phyloP scores from a whole-genome alignment of 2,888 invertebrate species.

The Clepsis dumicolana region DNA sequence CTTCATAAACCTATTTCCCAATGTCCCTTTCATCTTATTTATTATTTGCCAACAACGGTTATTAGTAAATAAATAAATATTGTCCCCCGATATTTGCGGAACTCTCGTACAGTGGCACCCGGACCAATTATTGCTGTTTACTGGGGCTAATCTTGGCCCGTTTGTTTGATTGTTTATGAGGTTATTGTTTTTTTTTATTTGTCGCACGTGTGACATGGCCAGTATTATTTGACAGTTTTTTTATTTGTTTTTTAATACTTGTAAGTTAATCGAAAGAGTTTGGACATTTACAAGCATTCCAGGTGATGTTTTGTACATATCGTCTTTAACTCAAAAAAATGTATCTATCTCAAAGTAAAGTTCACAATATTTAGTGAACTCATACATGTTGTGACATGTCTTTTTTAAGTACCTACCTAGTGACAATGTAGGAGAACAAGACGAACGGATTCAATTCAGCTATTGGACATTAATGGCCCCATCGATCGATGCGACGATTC shows the following conservation, averaged over 20 bases:
- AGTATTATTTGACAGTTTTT: neutral
- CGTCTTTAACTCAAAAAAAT: no score
- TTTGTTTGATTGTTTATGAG: constrained; percentile 58
- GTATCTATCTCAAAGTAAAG: no score
- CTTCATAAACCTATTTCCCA: constrained; percentile 82
- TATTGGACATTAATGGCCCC: no score
- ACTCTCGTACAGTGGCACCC: constrained; percentile 71
- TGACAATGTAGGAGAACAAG: no score
- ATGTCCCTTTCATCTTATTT: constrained; percentile 80
- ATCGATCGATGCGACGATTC: no score
- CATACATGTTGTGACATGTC: no score
- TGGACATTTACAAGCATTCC: no score
- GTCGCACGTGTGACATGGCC: neutral
- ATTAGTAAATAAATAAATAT: constrained; percentile 85
- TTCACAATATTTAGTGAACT: no score
- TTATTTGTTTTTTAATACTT: neutral
- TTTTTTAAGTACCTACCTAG: no score
- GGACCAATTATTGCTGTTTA: constrained; percentile 74
- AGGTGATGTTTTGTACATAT: no score
- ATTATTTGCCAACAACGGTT: constrained; percentile 78
- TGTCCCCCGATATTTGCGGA: constrained; percentile 75
- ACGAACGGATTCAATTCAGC: no score
- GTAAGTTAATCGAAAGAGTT: no score
- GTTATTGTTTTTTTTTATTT: constrained; percentile 44
- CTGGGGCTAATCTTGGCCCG: constrained; percentile 70